Base-by-base conservation (phyloP, 2,113 vertebrate genomes). In the Lepisosteus osseus region DNA sequence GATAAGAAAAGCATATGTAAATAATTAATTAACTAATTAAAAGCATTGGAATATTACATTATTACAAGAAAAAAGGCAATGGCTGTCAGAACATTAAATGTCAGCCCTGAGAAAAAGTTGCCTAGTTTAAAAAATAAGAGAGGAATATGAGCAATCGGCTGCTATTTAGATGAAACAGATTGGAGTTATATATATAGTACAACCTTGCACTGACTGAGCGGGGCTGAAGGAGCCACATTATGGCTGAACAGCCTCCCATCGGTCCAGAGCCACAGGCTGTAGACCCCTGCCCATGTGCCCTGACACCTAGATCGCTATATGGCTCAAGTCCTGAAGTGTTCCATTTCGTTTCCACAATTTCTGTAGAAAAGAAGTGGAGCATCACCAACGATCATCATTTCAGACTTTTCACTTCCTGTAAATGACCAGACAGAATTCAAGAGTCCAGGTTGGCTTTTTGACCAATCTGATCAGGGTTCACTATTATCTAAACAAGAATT, bases 21-120 rank as follows among this genome's bases (percentile, higher is more conserved):
- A 47, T 5, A 44, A 42, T 66, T 51, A 66, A 66, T 66, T 66
- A 40, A 64, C 45, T 29, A 6, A 15, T 65, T 71, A 71, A 71
- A 64, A 40, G 61, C 43, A n/a, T 45, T 13, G 61, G 61, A 40
- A 71, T 41, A 15, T 64, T 47, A 11, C 42, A 44, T 8, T 6
- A 3, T 3, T 42, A 65, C 40, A 51, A 51, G 47, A 51, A 51
- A 51, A 9, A 51, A 51, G 5, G 9, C 5, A 51, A 51, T 51
- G 47, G 7, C 11, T 13, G 4, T 41, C 9, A 3, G 17, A 64
- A 8, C 13, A 45, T 17, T 7, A 8, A 15, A 17, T 56, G 51
- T 13, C 51, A 65, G 17, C 9, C 5, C 29, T 42, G 43, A 65
- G 12, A 11, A 47, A 47, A 66, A 62, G 61, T 54, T 12, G 45